Evolutionary conservation across 2,113 vertebrate species (phyloP).

Genomic region (Melospiza melodia): DNA sequence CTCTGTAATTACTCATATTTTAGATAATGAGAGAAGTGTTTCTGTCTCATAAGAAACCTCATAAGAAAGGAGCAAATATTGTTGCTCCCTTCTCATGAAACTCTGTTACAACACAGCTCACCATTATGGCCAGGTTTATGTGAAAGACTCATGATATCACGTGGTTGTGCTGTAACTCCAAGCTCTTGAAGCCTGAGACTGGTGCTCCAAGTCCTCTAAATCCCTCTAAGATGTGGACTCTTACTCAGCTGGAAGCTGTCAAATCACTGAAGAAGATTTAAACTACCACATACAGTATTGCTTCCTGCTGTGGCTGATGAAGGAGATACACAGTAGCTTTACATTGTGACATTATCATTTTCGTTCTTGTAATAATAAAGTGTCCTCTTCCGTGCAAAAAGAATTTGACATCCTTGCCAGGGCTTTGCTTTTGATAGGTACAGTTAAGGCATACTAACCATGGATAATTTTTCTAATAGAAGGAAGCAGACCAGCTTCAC

Average conservation of each 20-base stretch:
- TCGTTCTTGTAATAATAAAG: background rate
- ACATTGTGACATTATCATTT: conserved; percentile 13
- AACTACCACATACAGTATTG: background rate
- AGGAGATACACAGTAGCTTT: background rate
- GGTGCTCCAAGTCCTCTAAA: background rate
- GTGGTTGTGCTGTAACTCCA: background rate
- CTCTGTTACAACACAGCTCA: background rate
- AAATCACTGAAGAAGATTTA: conserved; percentile 24
- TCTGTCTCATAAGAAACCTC: background rate
- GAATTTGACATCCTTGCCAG: background rate
- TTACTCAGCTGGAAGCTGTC: conserved; percentile 23
- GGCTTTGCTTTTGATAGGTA: background rate
- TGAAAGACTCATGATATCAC: background rate
- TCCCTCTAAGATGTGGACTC: background rate
- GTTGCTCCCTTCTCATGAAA: background rate
- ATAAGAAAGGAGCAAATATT: no score
- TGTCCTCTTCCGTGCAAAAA: background rate
- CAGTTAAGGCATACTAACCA: background rate
- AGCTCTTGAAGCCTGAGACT: background rate
- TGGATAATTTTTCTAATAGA: background rate
- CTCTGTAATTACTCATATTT: background rate
- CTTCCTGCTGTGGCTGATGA: conserved; percentile 45
- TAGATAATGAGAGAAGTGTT: background rate
- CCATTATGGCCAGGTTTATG: background rate
- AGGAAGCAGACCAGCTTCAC: background rate